Evolutionary conservation across 2,888 invertebrate genomes (phyloP).

Genomic region (Caenorhabditis auriculariae): DNA sequence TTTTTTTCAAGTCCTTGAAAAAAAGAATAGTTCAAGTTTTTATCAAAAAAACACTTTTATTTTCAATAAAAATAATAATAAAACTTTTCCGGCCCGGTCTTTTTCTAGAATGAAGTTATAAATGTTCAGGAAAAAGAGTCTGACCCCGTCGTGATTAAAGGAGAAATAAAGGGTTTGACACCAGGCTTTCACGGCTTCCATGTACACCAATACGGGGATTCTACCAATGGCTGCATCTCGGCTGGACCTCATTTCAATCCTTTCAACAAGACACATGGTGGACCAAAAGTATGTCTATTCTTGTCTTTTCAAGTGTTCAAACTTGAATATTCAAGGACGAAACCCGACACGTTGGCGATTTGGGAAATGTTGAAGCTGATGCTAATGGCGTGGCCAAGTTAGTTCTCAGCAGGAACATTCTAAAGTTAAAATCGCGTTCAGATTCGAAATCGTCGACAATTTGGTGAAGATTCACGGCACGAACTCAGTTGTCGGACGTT

Average conservation of each 20-base stretch:
- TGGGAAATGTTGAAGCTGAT: slow-evolving; percentile 60
- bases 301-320: too few species aligned
- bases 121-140: slow-evolving; percentile 42
- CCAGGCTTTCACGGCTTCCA: slow-evolving; percentile 64
- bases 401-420: too few species aligned
- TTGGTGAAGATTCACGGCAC: slow-evolving; percentile 50
- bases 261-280: slow-evolving; percentile 63
- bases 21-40: background rate
- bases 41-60: too few species aligned
- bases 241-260: slow-evolving; percentile 66
- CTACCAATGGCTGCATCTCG: slow-evolving; percentile 62
- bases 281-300: slow-evolving; percentile 48
- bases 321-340: slow-evolving; percentile 30
- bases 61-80: background rate
- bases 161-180: slow-evolving; percentile 59
- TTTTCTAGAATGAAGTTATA: background rate
- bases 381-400: slow-evolving; percentile 55
- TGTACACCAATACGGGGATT: slow-evolving; percentile 61
- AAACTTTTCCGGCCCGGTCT: background rate
- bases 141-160: slow-evolving; percentile 48
- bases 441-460: slow-evolving; percentile 54
- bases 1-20: background rate
- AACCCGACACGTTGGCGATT: slow-evolving; percentile 63
- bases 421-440: background rate
- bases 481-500: slow-evolving; percentile 58